A percentile compares a stretch with the other conserved stretches of the same genome.
Evolutionary conservation across 64 coral and sea anemone species (phyloP).

Genomic region (Montipora capricornis): DNA sequence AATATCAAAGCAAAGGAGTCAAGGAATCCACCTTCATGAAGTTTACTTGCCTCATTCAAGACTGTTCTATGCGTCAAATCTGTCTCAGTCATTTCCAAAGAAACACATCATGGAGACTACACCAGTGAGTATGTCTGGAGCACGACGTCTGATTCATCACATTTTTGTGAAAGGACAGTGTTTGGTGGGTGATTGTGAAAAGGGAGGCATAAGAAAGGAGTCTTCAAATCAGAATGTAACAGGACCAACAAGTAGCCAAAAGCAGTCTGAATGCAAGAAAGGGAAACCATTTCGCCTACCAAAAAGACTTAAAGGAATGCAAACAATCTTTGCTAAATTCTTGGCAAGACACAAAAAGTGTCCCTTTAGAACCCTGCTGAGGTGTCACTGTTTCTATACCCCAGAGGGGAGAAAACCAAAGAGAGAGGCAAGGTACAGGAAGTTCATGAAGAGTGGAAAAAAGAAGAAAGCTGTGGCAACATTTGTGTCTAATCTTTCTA

Average conservation of each 20-base stretch:
- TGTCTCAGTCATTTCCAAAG: slow-evolving; percentile 52
- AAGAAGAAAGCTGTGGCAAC: background rate
- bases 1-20: background rate
- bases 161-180: slow-evolving; percentile 57
- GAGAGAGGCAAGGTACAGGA: background rate
- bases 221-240: background rate
- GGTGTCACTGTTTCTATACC: slow-evolving; percentile 53
- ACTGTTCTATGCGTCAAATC: slow-evolving; percentile 62
- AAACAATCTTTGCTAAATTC: slow-evolving; percentile 35
- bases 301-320: slow-evolving; percentile 52
- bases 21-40: background rate
- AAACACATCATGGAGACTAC: slow-evolving; percentile 59
- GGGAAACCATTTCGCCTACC: slow-evolving; percentile 36
- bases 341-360: slow-evolving; percentile 63
- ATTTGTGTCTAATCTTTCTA: background rate
- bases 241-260: background rate
- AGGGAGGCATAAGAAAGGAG: background rate
- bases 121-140: slow-evolving; percentile 55
- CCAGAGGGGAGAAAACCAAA: background rate
- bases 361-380: slow-evolving; percentile 49
- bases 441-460: background rate
- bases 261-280: background rate
- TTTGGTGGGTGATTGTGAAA: background rate
- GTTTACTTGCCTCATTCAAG: slow-evolving; percentile 16
- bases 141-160: slow-evolving; percentile 30